A percentile compares a stretch with the other conserved stretches of the same genome.
Evolutionary conservation across 2,797 vertebrate genomes (phyloP).

Genomic region (Sparus aurata): DNA sequence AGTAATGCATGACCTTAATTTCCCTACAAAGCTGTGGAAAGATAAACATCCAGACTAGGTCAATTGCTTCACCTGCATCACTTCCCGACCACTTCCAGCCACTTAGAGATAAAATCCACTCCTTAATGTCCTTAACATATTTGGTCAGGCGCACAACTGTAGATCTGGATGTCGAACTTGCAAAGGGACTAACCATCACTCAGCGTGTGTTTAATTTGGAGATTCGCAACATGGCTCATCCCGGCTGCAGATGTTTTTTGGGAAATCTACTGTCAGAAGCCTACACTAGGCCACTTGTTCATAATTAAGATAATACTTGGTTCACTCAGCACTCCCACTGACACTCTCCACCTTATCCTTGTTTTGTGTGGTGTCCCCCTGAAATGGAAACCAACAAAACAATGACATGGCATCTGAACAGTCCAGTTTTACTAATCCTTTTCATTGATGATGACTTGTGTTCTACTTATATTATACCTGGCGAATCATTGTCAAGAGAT

Average conservation of each 20-base stretch:
- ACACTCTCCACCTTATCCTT: neutral
- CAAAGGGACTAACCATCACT: neutral
- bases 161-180: neutral
- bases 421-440: constrained; percentile 24
- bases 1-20: constrained; percentile 1
- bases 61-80: constrained; percentile 4
- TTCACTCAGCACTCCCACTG: neutral
- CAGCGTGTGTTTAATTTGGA: neutral
- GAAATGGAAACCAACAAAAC: constrained; percentile 30
- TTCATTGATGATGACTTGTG: neutral
- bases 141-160: constrained; percentile 9
- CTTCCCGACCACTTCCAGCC: constrained; percentile 44
- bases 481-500: neutral
- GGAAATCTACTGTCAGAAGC: neutral
- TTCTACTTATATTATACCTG: neutral
- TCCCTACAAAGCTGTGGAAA: neutral
- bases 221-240: neutral
- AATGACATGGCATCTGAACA: constrained; percentile 6
- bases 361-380: neutral
- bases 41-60: constrained; percentile 41
- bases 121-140: constrained; percentile 1
- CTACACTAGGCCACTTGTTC: neutral
- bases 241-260: neutral
- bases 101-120: constrained; percentile 40
- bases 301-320: neutral